These are phyloP conservation scores for Omphaloscelis lunosa DNA, from an alignment of 2,888 invertebrate species.

Conservation along the genomic window DNA sequence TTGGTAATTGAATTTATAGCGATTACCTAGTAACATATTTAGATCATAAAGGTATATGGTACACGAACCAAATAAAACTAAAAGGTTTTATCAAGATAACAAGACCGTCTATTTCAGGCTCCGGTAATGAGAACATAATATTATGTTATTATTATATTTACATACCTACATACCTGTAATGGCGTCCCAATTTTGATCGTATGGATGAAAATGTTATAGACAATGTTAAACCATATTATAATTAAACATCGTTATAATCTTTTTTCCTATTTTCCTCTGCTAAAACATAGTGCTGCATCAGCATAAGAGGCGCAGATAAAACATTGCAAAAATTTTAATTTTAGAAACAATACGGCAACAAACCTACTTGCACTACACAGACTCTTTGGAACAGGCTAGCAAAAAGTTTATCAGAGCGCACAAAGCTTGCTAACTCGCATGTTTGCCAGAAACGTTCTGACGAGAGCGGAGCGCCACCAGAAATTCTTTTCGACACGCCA, in stretches of 20 bases:
- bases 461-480: neutral
- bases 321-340: slow-evolving; percentile 30
- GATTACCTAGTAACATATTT: slow-evolving; percentile 17
- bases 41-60: slow-evolving; percentile 8
- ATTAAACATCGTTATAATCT: slow-evolving; percentile 1
- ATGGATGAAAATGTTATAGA: slow-evolving; percentile 20
- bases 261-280: neutral
- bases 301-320: slow-evolving; percentile 14
- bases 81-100: slow-evolving; percentile 42
- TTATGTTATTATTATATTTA: slow-evolving; percentile 21
- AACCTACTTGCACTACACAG: slow-evolving; percentile 10
- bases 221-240: neutral
- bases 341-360: slow-evolving; percentile 38
- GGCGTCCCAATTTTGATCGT: slow-evolving; percentile 6
- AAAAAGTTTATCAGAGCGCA: slow-evolving; percentile 45
- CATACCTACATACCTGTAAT: neutral
- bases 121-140: slow-evolving; percentile 40
- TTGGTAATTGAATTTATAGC: slow-evolving; percentile 23
- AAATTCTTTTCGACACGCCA: slow-evolving; percentile 33
- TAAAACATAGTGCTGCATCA: neutral
- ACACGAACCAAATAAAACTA: slow-evolving; percentile 15
- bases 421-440: slow-evolving; percentile 54
- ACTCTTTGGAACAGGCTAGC: slow-evolving; percentile 33
- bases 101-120: slow-evolving; percentile 22
- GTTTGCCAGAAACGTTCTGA: slow-evolving; percentile 16